These are phyloP conservation scores for Ptychobarbus kaznakovi DNA, from an alignment of 2,797 vertebrate species.

Conservation along the genomic window DNA sequence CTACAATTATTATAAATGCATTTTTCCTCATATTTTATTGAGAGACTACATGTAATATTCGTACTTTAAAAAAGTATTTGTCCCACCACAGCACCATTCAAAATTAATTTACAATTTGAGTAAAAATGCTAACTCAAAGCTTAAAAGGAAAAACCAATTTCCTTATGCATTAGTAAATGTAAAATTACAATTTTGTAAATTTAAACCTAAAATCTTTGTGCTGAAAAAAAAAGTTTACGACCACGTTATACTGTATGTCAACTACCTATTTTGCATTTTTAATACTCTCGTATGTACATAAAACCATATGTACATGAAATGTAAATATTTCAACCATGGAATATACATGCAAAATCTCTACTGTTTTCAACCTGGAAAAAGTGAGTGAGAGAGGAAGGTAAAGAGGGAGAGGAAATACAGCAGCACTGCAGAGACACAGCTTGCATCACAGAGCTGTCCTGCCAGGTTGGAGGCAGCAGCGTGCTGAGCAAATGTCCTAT, in stretches of 20 bases:
- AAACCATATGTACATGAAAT: not conserved
- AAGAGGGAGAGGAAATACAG: slow-evolving; percentile 8
- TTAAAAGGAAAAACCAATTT: not conserved
- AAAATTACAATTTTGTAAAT: not conserved
- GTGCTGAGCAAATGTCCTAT: slow-evolving; percentile 48
- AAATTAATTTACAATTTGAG: not conserved
- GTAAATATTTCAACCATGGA: not conserved
- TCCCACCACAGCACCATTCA: not conserved
- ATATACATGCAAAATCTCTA: not conserved
- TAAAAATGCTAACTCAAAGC: not conserved
- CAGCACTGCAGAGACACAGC: slow-evolving; percentile 40
- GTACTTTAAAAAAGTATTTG: not conserved
- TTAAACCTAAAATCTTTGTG: not conserved
- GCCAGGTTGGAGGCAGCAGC: slow-evolving; percentile 27
- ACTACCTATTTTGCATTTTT: not conserved
- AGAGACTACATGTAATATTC: not conserved
- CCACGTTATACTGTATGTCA: not conserved
- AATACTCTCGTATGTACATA: not conserved
- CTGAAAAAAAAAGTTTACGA: not conserved
- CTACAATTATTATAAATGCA: not conserved
- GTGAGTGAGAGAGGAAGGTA: slow-evolving; percentile 28
- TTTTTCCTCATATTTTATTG: not conserved
- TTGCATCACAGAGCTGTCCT: slow-evolving; percentile 36
- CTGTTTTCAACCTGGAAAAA: not conserved
- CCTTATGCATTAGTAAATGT: not conserved